Conservation (phyloP, 64 coral and sea anemone genomes). For the Dendronephthya gigantea region DNA sequence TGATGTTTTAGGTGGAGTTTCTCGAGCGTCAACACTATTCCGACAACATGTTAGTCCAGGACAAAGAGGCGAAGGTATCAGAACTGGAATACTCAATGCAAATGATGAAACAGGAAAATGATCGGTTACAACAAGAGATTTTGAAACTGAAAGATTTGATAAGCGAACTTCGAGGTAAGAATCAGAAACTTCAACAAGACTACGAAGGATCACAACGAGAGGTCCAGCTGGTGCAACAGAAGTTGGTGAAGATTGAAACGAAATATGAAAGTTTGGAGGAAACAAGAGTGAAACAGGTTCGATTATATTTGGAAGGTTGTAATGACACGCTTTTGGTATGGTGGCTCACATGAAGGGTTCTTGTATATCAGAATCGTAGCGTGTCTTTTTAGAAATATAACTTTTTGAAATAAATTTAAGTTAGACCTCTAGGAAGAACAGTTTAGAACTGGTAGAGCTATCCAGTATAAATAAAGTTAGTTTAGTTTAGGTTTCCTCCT, state of each 20-base stretch:
- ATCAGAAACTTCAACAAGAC: not conserved
- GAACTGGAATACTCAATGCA: not conserved
- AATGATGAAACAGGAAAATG: not conserved
- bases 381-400: no score
- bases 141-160: not conserved
- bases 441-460: not conserved
- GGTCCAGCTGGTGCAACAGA: not conserved
- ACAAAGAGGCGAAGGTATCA: constrained; percentile 2
- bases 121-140: not conserved
- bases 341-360: no score
- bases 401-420: no score
- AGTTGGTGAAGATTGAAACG: not conserved
- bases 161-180: not conserved
- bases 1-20: not conserved
- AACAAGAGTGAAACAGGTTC: not conserved
- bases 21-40: not conserved
- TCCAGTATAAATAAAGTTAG: no score
- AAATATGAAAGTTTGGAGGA: not conserved
- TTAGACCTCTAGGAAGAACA: not conserved
- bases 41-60: not conserved
- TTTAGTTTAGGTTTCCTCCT: no score
- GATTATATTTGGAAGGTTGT: not conserved
- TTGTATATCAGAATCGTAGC: no score
- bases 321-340: no score
- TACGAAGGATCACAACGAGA: not conserved